Evolutionary conservation across 2,888 invertebrate genomes (phyloP).

Genomic region (Metalampra italica): DNA sequence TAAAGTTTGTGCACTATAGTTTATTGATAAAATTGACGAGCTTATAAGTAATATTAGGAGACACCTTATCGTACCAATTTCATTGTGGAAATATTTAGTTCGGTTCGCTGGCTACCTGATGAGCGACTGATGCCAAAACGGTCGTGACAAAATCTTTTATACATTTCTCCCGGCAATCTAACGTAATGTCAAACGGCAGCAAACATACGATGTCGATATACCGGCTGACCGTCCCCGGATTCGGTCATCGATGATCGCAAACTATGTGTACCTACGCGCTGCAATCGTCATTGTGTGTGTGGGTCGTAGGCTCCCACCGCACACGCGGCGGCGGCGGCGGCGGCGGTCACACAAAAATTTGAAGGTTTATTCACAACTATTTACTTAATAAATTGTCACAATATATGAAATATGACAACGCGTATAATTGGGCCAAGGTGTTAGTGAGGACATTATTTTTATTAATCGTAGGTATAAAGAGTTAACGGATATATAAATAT

Average conservation of each 20-base stretch:
- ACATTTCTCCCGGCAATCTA: slow-evolving; percentile 59
- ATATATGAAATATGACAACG: slow-evolving; percentile 29
- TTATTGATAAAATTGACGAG: no score
- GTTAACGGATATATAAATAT: not conserved
- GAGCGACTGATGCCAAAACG: slow-evolving; percentile 58
- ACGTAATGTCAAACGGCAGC: slow-evolving; percentile 59
- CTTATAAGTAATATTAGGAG: not conserved
- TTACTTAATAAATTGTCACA: slow-evolving; percentile 48
- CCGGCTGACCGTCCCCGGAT: slow-evolving; percentile 37
- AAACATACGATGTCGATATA: slow-evolving; percentile 54
- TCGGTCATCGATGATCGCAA: slow-evolving; percentile 51
- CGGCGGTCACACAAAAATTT: slow-evolving; percentile 27
- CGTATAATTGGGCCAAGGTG: slow-evolving; percentile 19
- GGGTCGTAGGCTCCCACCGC: no score
- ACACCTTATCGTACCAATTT: slow-evolving; percentile 53
- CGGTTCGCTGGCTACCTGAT: slow-evolving; percentile 47
- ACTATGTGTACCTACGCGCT: slow-evolving; percentile 21
- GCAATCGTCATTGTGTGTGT: slow-evolving; percentile 26
- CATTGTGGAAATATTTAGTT: slow-evolving; percentile 55
- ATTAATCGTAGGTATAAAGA: slow-evolving; percentile 2
- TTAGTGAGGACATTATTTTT: slow-evolving; percentile 4
- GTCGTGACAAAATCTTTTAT: slow-evolving; percentile 61
- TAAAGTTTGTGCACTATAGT: no score
- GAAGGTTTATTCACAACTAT: slow-evolving; percentile 44
- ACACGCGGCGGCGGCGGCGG: slow-evolving; percentile 21